A percentile compares a stretch with the other conserved stretches of the same genome.
These are phyloP conservation scores for Laodelphax striatellus DNA, from an alignment of 1,140 invertebrate species.

Conservation along the genomic window DNA sequence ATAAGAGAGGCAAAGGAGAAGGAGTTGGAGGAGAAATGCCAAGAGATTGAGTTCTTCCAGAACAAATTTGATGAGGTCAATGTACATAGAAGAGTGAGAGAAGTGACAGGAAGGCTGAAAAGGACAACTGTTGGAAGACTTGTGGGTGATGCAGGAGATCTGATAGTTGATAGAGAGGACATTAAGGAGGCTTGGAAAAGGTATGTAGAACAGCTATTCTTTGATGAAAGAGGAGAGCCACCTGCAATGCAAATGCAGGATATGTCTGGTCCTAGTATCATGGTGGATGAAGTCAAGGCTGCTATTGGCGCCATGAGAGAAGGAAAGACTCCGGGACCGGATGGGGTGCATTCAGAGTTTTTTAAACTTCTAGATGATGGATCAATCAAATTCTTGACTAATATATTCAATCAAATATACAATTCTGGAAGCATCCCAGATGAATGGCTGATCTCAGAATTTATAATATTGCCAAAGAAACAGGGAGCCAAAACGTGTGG, in stretches of 20 bases:
- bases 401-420: constrained; percentile 19
- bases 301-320: not conserved
- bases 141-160: not conserved
- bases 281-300: not conserved
- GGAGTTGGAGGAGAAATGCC: too few species aligned
- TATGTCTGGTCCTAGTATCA: not conserved
- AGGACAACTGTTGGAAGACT: not conserved
- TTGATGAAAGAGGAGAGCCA: constrained; percentile 1
- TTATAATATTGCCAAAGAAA: constrained; percentile 20
- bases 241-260: not conserved
- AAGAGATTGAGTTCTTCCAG: too few species aligned
- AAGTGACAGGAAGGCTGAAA: not conserved
- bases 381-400: not conserved
- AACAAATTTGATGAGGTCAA: too few species aligned
- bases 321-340: not conserved
- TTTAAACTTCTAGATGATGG: not conserved
- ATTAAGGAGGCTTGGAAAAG: not conserved
- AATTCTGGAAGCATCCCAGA: constrained; percentile 13
- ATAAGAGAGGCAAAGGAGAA: too few species aligned
- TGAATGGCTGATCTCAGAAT: constrained; percentile 18
- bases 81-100: too few species aligned
- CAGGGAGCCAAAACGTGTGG: constrained; percentile 15
- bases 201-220: not conserved
- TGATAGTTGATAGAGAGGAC: not conserved
- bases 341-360: not conserved